Percentiles rank a stretch among this genome's conserved stretches.
These are phyloP conservation scores for Deilephila elpenor DNA, from an alignment of 2,888 invertebrate species.

Conservation along the genomic window DNA sequence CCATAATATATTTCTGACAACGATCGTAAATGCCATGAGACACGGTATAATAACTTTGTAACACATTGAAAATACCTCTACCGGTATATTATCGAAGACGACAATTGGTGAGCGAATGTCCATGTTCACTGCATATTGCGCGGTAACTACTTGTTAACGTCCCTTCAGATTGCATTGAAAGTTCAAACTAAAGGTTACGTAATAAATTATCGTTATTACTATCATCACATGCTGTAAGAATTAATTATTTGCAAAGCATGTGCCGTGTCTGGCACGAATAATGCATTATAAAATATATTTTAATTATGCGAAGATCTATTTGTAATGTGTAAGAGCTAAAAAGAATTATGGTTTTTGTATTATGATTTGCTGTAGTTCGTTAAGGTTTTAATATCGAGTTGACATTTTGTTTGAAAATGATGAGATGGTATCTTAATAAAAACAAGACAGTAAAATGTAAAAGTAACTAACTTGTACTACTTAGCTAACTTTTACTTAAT, in stretches of 20 bases:
- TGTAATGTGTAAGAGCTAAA: too few species aligned
- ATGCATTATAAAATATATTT: slow-evolving; percentile 15
- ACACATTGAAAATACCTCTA: not conserved
- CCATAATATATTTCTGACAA: not conserved
- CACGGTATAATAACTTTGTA: too few species aligned
- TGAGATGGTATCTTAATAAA: too few species aligned
- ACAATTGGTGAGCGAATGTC: not conserved
- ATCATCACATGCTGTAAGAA: slow-evolving; percentile 8
- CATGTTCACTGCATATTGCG: not conserved
- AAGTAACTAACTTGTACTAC: too few species aligned
- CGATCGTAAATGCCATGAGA: not conserved
- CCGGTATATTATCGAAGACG: not conserved
- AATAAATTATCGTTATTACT: slow-evolving; percentile 12
- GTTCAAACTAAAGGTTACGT: slow-evolving; percentile 18
- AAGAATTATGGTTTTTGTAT: too few species aligned
- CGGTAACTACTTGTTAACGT: slow-evolving; percentile 6
- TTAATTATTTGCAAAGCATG: slow-evolving; percentile 20
- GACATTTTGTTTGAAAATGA: too few species aligned
- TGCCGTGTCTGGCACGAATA: not conserved
- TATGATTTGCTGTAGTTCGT: too few species aligned
- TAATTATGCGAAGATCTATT: not conserved
- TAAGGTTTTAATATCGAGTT: too few species aligned
- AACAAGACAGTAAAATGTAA: too few species aligned
- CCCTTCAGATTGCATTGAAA: slow-evolving; percentile 4
- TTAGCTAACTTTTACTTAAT: too few species aligned